Evolutionary conservation across 2,888 invertebrate species (phyloP), one percentile per base, ranked within the genome.

Genomic region (Conus canariensis): DNA sequence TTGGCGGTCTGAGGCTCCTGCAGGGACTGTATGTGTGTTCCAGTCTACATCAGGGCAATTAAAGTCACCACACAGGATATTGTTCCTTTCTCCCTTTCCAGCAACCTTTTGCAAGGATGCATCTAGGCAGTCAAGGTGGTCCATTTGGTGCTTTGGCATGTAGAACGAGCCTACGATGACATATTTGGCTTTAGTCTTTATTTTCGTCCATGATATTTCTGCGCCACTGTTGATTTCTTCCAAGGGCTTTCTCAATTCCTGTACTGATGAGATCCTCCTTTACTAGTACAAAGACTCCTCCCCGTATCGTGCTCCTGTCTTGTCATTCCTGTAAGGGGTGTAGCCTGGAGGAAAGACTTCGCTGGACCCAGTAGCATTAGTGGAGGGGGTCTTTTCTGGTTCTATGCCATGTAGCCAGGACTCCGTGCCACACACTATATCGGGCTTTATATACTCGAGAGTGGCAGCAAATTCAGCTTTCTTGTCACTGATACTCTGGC

Each of bases 41-140:
- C 83, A 83, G 22, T 83, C 58, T 56, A 58, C 19, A 19, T 83
- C 83, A 16, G 83, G 83, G 22, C 83, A 83, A 25, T 83, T 83
- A 58, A 83, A 83, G 58, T 83, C 83, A 58, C 58, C 83, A 22
- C 58, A 56, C 19, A 83, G 9, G 22, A 83, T 58, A 19, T 5
- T 19, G 58, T 83, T 10, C 22, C 22, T 45, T 7, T 22, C 70
- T 5, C 58, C 7, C 58, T 58, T 83, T 22, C 56, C 83, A 58
- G 8, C 22, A 10, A 58, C 19, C 9, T 58, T n/a, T 5, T 83
- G 83, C 1, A 58, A 22, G 8, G 58, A 58, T 14, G 56, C 58
- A 19, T 83, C 58, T 9, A 83, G 22, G 5, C 58, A 1, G 6
- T 56, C 58, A 9, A 19, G 22, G 83, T 83, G 58, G 10, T 19